phyloP scores from a whole-genome alignment of 2,888 invertebrate species.

The Stegana nigrithorax region DNA sequence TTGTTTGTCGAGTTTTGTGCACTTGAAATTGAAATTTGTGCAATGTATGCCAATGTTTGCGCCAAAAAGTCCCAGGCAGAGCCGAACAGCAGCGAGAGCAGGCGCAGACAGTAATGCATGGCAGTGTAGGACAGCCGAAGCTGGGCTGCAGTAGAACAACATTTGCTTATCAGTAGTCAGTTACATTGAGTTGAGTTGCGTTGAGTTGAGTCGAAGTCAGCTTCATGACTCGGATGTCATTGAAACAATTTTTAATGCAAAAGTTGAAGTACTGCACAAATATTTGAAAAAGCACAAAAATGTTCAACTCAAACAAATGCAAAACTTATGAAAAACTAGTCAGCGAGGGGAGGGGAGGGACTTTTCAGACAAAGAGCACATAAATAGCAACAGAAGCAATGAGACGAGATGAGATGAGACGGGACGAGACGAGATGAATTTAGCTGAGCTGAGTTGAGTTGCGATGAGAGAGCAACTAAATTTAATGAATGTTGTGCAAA shows the following conservation, averaged over 20 bases:
- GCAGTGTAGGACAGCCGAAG: no score
- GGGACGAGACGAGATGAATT: neutral
- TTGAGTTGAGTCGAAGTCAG: no score
- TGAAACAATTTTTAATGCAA: conserved; percentile 5
- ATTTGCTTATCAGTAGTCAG: no score
- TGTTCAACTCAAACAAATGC: conserved; percentile 54
- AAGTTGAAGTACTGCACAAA: conserved; percentile 54
- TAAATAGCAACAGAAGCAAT: neutral
- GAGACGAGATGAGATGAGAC: neutral
- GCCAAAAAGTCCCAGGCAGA: no score
- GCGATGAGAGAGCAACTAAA: conserved; percentile 48
- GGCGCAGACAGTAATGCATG: no score
- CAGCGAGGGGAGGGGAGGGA: neutral
- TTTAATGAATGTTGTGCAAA: conserved; percentile 47
- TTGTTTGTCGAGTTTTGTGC: conserved; percentile 45
- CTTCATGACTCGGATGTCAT: neutral
- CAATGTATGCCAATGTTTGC: no score
- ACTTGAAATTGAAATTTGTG: conserved; percentile 56
- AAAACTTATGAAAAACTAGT: conserved; percentile 34
- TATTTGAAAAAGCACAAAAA: conserved; percentile 54
- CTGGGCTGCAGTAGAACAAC: no score
- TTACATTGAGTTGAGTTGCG: no score
- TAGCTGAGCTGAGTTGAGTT: conserved; percentile 27
- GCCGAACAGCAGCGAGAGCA: no score
- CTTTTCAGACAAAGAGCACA: conserved; percentile 26